phyloP scores from a whole-genome alignment of 1,140 invertebrate species.

The Neodiprion fabricii region DNA sequence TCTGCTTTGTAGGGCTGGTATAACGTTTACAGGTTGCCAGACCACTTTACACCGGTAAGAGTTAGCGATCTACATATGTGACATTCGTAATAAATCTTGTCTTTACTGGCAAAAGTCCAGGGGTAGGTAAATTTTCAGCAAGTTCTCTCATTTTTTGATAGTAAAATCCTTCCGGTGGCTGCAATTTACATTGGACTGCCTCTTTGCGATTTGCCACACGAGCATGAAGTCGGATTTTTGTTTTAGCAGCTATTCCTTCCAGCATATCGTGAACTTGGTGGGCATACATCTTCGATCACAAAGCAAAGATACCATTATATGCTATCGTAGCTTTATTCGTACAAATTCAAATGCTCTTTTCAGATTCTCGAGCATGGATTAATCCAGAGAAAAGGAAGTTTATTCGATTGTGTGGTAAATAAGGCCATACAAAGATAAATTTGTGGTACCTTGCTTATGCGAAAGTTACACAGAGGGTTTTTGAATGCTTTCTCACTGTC shows the following conservation, averaged over 20 bases:
- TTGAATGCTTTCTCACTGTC: slow-evolving; percentile 30
- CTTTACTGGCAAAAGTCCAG: slow-evolving; percentile 37
- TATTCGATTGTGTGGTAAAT: slow-evolving; percentile 11
- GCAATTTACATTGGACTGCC: not conserved
- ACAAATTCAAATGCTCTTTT: slow-evolving; percentile 20
- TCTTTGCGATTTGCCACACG: slow-evolving; percentile 12
- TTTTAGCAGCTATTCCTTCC: slow-evolving; percentile 24
- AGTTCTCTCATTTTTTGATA: slow-evolving; percentile 39
- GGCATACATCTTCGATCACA: not conserved
- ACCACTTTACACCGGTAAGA: too few species aligned
- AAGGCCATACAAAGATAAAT: not conserved
- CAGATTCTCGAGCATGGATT: not conserved
- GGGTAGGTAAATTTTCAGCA: slow-evolving; percentile 32
- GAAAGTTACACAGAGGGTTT: slow-evolving; percentile 22
- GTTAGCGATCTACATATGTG: too few species aligned
- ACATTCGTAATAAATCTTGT: not conserved
- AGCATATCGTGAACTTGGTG: slow-evolving; percentile 27
- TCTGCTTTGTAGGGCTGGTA: too few species aligned
- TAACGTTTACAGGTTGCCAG: too few species aligned
- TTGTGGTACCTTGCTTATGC: slow-evolving; percentile 20
- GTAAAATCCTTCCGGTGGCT: slow-evolving; percentile 20
- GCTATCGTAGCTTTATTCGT: slow-evolving; percentile 22
- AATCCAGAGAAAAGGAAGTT: not conserved
- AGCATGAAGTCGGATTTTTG: slow-evolving; percentile 25
- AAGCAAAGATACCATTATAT: too few species aligned